phyloP scores from a whole-genome alignment of 2,113 vertebrate genomes.

The Pitta sordida region DNA sequence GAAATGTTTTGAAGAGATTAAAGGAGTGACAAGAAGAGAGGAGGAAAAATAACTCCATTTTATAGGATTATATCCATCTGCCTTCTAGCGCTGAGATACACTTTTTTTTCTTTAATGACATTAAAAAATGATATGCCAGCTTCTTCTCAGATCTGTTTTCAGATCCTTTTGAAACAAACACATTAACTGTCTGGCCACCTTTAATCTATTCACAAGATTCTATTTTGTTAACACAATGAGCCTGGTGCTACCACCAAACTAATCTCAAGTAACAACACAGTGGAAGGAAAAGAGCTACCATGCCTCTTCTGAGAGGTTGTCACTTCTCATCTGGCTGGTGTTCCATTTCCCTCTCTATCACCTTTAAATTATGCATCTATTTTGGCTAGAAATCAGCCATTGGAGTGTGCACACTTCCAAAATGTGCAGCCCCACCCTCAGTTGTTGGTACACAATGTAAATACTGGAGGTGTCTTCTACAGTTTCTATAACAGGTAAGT shows the following conservation, averaged over 20 bases:
- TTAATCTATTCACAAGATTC: neutral
- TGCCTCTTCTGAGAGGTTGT: neutral
- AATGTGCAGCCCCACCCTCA: neutral
- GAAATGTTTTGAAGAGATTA: neutral
- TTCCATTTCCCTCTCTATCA: neutral
- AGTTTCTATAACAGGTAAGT: neutral
- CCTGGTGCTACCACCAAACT: neutral
- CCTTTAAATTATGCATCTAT: neutral
- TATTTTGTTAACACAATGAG: conserved; percentile 50
- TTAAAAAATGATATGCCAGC: neutral
- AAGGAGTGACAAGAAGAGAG: neutral
- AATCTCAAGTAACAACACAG: neutral
- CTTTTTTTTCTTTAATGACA: neutral
- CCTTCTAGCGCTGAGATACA: neutral
- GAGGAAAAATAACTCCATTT: neutral
- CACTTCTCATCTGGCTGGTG: neutral
- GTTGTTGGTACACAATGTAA: no score
- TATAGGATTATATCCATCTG: neutral
- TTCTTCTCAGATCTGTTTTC: neutral
- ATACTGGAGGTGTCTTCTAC: neutral
- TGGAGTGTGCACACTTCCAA: no score
- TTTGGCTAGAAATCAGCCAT: neutral
- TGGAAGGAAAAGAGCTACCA: neutral
- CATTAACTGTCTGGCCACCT: neutral
- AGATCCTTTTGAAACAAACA: neutral